phyloP scores from a whole-genome alignment of 2,113 vertebrate species.

The Mirza zaza region DNA sequence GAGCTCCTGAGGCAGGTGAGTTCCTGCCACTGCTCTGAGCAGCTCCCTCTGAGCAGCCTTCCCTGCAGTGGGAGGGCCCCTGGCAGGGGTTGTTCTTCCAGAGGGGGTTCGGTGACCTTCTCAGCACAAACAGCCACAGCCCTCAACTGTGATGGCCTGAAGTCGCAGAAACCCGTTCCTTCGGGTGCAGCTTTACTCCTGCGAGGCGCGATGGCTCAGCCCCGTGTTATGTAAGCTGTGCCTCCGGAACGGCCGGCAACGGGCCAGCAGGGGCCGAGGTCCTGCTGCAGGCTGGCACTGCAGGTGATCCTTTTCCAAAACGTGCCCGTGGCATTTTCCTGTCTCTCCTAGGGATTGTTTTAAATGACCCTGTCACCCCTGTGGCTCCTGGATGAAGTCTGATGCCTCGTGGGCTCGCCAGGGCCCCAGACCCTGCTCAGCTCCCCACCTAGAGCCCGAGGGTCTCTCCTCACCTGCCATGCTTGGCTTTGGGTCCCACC shows the following conservation, averaged over 20 bases:
- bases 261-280: background rate
- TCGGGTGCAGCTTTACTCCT: background rate
- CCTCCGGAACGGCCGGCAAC: background rate
- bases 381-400: background rate
- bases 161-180: background rate
- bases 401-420: background rate
- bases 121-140: background rate
- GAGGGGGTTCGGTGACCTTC: background rate
- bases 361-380: background rate
- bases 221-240: fast-evolving
- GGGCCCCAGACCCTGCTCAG: fast-evolving
- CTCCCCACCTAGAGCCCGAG: fast-evolving
- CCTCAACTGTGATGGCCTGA: background rate
- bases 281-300: background rate
- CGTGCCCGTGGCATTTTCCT: background rate
- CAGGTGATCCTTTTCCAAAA: background rate
- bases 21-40: fast-evolving
- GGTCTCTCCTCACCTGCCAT: fast-evolving
- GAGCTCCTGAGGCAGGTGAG: background rate
- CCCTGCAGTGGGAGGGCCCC: background rate
- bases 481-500: fast-evolving
- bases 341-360: background rate
- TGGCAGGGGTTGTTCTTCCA: background rate
- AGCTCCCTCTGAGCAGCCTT: background rate
- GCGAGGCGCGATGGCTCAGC: no score